Conservation (phyloP, 2,797 vertebrate genomes). For the Xenentodon cancila region DNA sequence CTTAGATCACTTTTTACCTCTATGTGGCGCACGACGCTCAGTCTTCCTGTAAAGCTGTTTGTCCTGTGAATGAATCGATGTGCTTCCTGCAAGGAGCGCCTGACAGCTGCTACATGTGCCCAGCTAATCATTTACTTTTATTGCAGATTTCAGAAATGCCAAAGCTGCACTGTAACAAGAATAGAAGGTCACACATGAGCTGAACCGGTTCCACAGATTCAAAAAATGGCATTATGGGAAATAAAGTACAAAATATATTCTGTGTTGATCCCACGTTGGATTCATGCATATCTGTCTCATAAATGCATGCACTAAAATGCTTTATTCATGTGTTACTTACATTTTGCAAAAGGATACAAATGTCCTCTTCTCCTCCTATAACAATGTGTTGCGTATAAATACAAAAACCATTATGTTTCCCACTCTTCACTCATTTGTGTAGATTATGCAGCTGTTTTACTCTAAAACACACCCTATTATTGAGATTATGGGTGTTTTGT, state of each 20-base stretch:
- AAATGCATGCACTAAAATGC: neutral
- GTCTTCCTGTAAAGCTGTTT: slow-evolving; percentile 4
- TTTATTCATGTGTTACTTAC: neutral
- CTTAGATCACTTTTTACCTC: slow-evolving; percentile 19
- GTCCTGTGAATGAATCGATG: slow-evolving; percentile 17
- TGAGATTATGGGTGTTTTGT: neutral
- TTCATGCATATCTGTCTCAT: too few relatives aligned
- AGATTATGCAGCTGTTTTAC: neutral
- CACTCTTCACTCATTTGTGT: too few relatives aligned
- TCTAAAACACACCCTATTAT: slow-evolving; percentile 5
- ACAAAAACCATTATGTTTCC: too few relatives aligned
- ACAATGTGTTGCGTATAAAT: too few relatives aligned
- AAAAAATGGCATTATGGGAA: slow-evolving; percentile 14
- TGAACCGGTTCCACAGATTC: slow-evolving; percentile 42
- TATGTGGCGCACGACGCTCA: slow-evolving; percentile 48
- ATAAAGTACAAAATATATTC: too few relatives aligned
- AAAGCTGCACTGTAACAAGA: slow-evolving; percentile 63
- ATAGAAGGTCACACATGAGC: slow-evolving; percentile 79
- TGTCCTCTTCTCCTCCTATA: neutral
- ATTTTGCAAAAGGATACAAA: slow-evolving; percentile 2
- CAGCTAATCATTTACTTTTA: slow-evolving; percentile 76
- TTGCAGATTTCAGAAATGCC: slow-evolving; percentile 65
- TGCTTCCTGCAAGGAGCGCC: slow-evolving; percentile 8
- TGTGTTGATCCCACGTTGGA: too few relatives aligned
- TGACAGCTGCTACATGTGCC: slow-evolving; percentile 69